These are phyloP conservation scores for Helarctos malayanus DNA, from an alignment of 2,797 vertebrate species.

Conservation along the genomic window DNA sequence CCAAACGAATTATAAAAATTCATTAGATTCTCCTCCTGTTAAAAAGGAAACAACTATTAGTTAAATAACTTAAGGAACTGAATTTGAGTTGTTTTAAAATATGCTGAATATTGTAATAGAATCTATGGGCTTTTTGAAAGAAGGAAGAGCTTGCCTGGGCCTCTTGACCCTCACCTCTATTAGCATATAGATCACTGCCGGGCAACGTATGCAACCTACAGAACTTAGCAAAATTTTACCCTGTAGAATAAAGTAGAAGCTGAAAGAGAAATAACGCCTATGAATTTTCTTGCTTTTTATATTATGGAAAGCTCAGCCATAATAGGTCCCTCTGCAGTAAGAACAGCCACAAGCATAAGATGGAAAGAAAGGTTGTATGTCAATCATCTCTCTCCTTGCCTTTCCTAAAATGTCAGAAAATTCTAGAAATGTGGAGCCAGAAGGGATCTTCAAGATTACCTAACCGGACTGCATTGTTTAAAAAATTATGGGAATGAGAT, in stretches of 20 bases:
- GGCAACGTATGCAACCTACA: not conserved
- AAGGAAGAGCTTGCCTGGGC: not conserved
- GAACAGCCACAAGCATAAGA: not conserved
- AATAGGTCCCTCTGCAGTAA: slow-evolving; percentile 5
- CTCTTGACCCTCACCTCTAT: not conserved
- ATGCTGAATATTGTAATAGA: slow-evolving; percentile 8
- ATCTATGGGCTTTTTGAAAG: slow-evolving; percentile 32
- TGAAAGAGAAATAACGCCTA: slow-evolving; percentile 14
- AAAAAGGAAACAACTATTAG: not conserved
- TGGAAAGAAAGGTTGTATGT: not conserved
- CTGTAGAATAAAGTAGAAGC: slow-evolving; percentile 37
- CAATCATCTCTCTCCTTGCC: not conserved
- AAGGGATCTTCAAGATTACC: not conserved
- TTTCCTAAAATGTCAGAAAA: slow-evolving; percentile 50
- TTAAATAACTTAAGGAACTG: not conserved
- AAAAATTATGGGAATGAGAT: not conserved
- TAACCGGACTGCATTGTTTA: not conserved
- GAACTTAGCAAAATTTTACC: not conserved
- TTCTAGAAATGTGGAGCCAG: not conserved
- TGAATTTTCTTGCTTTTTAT: not conserved
- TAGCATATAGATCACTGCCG: not conserved
- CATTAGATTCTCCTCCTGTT: not conserved
- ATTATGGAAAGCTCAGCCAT: slow-evolving; percentile 20
- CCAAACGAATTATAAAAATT: not conserved
- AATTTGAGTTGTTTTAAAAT: slow-evolving; percentile 29